phyloP scores from a whole-genome alignment of 1,140 invertebrate species.

The Micrasema longulum region DNA sequence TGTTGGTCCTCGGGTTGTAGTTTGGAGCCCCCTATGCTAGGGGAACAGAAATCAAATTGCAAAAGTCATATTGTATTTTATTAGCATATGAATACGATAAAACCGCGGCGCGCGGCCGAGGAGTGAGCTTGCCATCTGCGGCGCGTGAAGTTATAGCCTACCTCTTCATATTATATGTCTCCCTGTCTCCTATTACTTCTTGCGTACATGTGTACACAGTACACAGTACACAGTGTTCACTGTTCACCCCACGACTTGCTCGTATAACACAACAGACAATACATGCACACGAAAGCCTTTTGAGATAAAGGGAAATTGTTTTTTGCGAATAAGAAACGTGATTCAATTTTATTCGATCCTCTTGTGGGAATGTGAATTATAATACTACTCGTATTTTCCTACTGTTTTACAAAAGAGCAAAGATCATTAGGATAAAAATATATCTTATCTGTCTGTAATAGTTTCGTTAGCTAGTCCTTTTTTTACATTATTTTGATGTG shows the following conservation, averaged over 20 bases:
- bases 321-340: neutral
- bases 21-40: no score
- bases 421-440: no score
- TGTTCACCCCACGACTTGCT: neutral
- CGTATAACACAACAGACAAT: slow-evolving; percentile 14
- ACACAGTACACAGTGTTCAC: no score
- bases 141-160: slow-evolving; percentile 32
- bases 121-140: slow-evolving; percentile 31
- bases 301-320: neutral
- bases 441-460: no score
- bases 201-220: neutral
- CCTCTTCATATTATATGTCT: slow-evolving; percentile 25
- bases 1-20: no score
- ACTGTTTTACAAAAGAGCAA: no score
- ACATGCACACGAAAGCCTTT: slow-evolving; percentile 4
- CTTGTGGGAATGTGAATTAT: no score
- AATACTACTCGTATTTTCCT: no score
- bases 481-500: no score
- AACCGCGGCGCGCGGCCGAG: slow-evolving; percentile 15
- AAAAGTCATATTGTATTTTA: slow-evolving; percentile 34
- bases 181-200: slow-evolving; percentile 20
- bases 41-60: slow-evolving; percentile 22
- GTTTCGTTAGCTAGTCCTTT: no score
- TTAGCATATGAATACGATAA: slow-evolving; percentile 40
- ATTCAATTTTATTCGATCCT: neutral